phyloP scores from a whole-genome alignment of 2,113 vertebrate species.

The Procavia capensis region DNA sequence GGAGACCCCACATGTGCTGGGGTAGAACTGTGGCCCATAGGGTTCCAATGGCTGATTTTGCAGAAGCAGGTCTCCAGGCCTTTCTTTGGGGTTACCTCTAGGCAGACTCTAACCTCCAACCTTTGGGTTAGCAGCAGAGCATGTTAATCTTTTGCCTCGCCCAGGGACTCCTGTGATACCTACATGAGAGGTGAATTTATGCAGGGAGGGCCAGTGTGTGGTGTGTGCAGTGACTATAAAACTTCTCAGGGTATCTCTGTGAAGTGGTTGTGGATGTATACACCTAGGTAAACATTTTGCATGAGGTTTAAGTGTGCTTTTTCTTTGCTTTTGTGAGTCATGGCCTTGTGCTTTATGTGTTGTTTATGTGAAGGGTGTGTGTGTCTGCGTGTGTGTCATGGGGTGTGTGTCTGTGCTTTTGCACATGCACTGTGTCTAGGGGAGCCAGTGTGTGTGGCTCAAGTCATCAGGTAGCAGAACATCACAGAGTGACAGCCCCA shows the following conservation, averaged over 20 bases:
- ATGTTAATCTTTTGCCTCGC: no score
- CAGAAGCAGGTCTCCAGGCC: no score
- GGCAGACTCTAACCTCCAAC: no score
- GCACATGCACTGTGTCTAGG: neutral
- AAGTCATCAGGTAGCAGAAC: neutral
- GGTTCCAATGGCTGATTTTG: no score
- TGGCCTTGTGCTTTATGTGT: neutral
- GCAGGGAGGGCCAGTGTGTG: neutral
- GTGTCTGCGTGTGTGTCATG: neutral
- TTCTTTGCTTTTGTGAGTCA: neutral
- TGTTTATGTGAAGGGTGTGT: neutral
- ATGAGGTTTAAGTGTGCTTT: neutral
- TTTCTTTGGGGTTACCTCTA: no score
- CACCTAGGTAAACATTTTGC: neutral
- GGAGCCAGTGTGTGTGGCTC: fast-evolving
- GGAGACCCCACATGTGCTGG: no score
- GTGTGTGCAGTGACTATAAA: neutral
- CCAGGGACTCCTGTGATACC: neutral
- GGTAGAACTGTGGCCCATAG: no score
- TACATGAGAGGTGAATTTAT: neutral
- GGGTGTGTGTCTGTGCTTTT: neutral
- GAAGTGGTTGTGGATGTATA: neutral
- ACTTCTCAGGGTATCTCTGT: neutral
- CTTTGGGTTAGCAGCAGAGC: no score
- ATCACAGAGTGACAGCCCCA: fast-evolving